phyloP scores from a whole-genome alignment of 92 coral and sea anemone species.

The Phenganax marumi region DNA sequence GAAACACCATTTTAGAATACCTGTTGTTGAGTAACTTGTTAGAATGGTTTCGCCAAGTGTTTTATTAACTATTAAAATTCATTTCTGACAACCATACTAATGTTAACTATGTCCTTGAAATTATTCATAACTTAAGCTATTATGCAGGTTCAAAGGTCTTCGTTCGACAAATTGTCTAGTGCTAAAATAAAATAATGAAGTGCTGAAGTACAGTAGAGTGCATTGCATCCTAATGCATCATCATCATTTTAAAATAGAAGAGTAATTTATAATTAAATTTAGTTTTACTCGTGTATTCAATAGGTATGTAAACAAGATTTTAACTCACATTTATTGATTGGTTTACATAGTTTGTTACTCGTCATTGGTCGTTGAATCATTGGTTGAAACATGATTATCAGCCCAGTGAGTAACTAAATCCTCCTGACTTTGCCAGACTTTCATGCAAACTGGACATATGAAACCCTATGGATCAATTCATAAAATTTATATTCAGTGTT shows the following conservation, averaged over 20 bases:
- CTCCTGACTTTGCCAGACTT: slow-evolving; percentile 79
- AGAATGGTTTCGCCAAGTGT: too few species aligned
- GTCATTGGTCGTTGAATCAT: slow-evolving; percentile 7
- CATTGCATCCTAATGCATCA: too few species aligned
- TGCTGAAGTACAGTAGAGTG: too few species aligned
- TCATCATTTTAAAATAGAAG: too few species aligned
- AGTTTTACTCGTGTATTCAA: neutral
- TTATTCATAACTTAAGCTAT: too few species aligned
- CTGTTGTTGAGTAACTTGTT: too few species aligned
- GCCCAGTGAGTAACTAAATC: slow-evolving; percentile 86
- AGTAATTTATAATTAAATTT: neutral
- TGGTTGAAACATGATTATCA: slow-evolving; percentile 47
- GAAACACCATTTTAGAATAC: neutral
- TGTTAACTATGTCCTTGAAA: too few species aligned
- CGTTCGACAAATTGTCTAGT: too few species aligned
- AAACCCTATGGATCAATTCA: slow-evolving; percentile 69
- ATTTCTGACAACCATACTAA: too few species aligned
- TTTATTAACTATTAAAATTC: too few species aligned
- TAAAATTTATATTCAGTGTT: slow-evolving; percentile 1
- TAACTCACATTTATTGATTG: neutral
- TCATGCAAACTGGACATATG: slow-evolving; percentile 95
- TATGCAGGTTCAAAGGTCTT: too few species aligned
- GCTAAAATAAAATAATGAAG: too few species aligned
- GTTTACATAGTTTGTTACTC: neutral
- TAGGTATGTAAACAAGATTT: neutral